Percentiles rank a stretch among this genome's conserved stretches.
phyloP scores from a whole-genome alignment of 2,797 vertebrate genomes.

The Megalops cyprinoides region DNA sequence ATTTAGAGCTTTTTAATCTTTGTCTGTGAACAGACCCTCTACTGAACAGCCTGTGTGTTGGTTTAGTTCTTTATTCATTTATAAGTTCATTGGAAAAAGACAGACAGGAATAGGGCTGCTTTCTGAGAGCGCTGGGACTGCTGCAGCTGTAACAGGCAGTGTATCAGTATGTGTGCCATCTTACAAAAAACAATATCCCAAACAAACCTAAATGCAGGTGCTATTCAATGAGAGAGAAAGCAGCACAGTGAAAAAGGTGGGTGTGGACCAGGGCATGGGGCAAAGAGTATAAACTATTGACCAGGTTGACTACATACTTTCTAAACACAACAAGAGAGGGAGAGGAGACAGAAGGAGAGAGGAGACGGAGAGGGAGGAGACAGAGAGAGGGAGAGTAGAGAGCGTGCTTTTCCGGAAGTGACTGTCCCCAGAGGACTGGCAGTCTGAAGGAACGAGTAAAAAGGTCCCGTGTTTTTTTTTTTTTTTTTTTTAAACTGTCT shows the following conservation, averaged over 20 bases:
- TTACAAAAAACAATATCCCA: background rate
- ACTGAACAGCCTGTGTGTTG: conserved; percentile 9
- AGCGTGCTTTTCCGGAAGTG: background rate
- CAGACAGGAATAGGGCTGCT: too few relatives aligned
- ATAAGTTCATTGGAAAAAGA: background rate
- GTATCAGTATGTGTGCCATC: background rate
- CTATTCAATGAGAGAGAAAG: background rate
- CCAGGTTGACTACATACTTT: background rate
- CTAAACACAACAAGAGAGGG: background rate
- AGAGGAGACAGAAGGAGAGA: background rate
- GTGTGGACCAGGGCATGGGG: background rate
- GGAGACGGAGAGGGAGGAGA: background rate
- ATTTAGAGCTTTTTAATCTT: conserved; percentile 27
- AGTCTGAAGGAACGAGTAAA: conserved; percentile 55
- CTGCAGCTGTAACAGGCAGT: background rate
- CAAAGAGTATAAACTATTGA: background rate
- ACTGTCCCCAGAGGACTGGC: conserved; percentile 27
- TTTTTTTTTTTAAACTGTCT: conserved; percentile 53
- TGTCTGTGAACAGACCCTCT: conserved; percentile 16
- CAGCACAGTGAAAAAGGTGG: background rate
- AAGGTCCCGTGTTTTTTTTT: conserved; percentile 57
- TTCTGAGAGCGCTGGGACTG: too few relatives aligned
- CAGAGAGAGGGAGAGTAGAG: background rate
- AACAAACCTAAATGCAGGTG: background rate
- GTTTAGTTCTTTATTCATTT: background rate